Evolutionary conservation across 2,797 vertebrate genomes (phyloP).

Genomic region (Streptopelia turtur): DNA sequence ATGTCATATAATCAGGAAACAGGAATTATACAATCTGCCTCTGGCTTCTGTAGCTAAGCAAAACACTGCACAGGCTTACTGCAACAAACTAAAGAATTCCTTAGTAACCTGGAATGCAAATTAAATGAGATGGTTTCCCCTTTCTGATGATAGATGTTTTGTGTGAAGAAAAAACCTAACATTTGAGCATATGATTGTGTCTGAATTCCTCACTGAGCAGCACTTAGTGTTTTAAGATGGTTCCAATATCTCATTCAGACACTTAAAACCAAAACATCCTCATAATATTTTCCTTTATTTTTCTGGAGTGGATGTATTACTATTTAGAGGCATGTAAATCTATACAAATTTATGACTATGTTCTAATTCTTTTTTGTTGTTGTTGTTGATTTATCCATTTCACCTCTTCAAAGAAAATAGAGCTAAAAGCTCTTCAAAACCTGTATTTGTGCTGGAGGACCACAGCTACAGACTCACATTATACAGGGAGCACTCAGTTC

Average conservation of each 20-base stretch:
- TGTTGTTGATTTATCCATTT: constrained; percentile 68
- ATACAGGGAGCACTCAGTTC: neutral
- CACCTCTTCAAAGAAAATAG: constrained; percentile 66
- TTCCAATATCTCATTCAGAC: neutral
- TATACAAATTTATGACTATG: constrained; percentile 33
- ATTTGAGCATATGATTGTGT: neutral
- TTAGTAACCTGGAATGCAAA: constrained; percentile 67
- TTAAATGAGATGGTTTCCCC: constrained; percentile 32
- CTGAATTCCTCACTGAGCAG: neutral
- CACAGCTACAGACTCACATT: neutral
- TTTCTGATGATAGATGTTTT: constrained; percentile 38
- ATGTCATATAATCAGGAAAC: constrained; percentile 54
- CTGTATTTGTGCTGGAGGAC: constrained; percentile 36
- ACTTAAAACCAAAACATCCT: constrained; percentile 19
- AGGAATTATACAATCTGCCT: constrained; percentile 42
- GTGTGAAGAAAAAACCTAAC: neutral
- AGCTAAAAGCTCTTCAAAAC: constrained; percentile 15
- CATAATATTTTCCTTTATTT: neutral
- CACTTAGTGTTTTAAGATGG: neutral
- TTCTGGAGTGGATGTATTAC: neutral
- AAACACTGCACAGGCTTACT: constrained; percentile 50
- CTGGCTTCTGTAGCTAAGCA: constrained; percentile 67
- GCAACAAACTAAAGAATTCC: constrained; percentile 58
- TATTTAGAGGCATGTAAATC: constrained; percentile 34
- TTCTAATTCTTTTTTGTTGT: constrained; percentile 62